These are phyloP conservation scores for Lepilemur septentrionalis DNA, from an alignment of 2,797 vertebrate species.

Conservation along the genomic window DNA sequence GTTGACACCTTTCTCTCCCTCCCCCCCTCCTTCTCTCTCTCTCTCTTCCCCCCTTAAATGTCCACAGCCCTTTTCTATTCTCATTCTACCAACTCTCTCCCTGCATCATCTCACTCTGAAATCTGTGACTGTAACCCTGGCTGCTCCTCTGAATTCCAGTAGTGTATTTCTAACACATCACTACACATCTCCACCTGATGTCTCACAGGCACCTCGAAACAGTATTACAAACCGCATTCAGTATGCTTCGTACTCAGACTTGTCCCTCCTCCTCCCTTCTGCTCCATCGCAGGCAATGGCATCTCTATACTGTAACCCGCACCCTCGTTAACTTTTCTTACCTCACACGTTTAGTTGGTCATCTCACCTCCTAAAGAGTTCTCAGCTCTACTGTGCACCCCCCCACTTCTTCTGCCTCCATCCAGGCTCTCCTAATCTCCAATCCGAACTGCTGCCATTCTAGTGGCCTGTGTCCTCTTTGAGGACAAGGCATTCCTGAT, in stretches of 20 bases:
- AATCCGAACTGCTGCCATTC: not conserved
- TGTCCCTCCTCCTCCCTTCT: not conserved
- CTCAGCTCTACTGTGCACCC: not conserved
- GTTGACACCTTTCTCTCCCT: not conserved
- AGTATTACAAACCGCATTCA: not conserved
- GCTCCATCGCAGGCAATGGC: not conserved
- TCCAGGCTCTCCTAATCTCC: not conserved
- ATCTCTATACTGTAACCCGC: not conserved
- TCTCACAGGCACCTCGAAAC: not conserved
- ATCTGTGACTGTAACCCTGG: not conserved
- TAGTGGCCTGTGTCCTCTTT: not conserved
- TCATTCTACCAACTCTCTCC: not conserved
- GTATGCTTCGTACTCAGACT: not conserved
- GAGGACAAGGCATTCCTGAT: not conserved
- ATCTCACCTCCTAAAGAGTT: not conserved
- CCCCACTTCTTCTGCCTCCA: not conserved
- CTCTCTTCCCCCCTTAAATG: not conserved
- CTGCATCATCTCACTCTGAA: not conserved
- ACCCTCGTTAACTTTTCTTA: not conserved
- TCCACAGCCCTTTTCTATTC: not conserved
- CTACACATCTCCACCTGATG: not conserved
- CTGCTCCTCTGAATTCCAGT: not conserved
- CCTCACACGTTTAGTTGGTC: not conserved
- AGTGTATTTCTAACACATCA: not conserved
- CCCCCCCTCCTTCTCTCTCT: fast-evolving